Percentiles rank a stretch among this genome's conserved stretches.
Evolutionary conservation across 2,888 invertebrate species (phyloP).

Genomic region (Hyposoter didymator): DNA sequence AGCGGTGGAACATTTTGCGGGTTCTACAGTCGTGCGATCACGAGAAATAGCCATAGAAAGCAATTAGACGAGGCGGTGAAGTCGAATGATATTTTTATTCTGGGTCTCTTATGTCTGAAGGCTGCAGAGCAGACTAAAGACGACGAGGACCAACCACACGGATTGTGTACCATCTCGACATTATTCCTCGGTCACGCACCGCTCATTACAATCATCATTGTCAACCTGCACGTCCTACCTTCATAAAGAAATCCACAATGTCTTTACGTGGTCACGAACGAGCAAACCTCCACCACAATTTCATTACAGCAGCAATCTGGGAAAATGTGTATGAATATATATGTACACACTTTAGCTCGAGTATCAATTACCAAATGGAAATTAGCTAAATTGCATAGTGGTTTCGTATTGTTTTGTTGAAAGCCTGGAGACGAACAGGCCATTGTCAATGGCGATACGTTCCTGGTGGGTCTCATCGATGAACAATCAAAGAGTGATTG

Average conservation of each 20-base stretch:
- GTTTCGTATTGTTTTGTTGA: background rate
- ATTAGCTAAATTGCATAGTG: slow-evolving; percentile 36
- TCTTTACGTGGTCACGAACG: slow-evolving; percentile 36
- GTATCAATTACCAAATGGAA: slow-evolving; percentile 51
- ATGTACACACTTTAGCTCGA: background rate
- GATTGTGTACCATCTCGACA: slow-evolving; percentile 59
- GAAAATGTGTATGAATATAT: slow-evolving; percentile 8
- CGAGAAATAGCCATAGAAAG: slow-evolving; percentile 46
- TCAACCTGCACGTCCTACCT: slow-evolving; percentile 42
- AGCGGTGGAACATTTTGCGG: slow-evolving; percentile 38
- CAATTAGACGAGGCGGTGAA: slow-evolving; percentile 64
- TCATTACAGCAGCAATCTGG: slow-evolving; percentile 45
- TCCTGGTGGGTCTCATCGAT: slow-evolving; percentile 18
- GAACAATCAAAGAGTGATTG: background rate
- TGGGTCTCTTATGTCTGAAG: background rate
- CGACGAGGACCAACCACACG: slow-evolving; percentile 27
- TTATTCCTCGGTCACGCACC: slow-evolving; percentile 66
- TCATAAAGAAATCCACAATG: slow-evolving; percentile 1
- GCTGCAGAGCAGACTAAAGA: slow-evolving; percentile 9
- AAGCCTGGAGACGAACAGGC: background rate
- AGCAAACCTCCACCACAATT: slow-evolving; percentile 43
- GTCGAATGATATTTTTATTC: slow-evolving; percentile 33
- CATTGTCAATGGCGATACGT: slow-evolving; percentile 17
- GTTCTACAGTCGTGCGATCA: slow-evolving; percentile 41
- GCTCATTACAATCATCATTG: slow-evolving; percentile 64